Conservation (phyloP, 2,888 invertebrate species). For the Plebejus anna region DNA sequence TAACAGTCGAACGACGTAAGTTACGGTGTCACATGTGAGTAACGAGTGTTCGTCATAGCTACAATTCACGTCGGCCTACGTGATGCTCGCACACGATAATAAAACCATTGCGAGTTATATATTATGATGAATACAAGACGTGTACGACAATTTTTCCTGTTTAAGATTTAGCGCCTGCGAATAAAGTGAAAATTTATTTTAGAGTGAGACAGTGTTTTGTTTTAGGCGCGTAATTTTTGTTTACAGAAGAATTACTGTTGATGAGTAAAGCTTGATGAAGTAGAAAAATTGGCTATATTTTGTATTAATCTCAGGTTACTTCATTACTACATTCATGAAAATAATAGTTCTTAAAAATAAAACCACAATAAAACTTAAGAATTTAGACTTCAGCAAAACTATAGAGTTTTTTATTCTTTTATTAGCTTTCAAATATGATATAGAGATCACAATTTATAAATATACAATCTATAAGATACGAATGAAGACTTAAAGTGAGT, state of each 20-base stretch:
- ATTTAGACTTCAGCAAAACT: no score
- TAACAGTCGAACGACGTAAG: background rate
- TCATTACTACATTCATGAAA: no score
- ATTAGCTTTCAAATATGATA: background rate
- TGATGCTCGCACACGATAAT: conserved; percentile 18
- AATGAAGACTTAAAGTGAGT: background rate
- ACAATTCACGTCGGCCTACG: conserved; percentile 22
- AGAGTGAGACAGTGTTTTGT: background rate
- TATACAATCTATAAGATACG: background rate
- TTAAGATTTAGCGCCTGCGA: conserved; percentile 12
- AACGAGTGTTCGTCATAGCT: conserved; percentile 25
- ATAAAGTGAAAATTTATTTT: conserved; percentile 6
- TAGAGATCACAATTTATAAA: background rate
- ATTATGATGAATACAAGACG: background rate
- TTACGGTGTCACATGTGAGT: conserved; percentile 4
- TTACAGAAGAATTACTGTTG: background rate
- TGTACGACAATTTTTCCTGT: background rate
- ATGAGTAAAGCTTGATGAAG: background rate
- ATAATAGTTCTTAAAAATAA: no score
- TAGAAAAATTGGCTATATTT: background rate
- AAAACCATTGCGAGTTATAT: conserved; percentile 18
- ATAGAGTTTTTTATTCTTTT: no score
- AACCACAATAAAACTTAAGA: no score
- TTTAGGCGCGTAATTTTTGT: background rate
- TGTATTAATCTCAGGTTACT: no score